Evolutionary conservation across 2,888 invertebrate genomes (phyloP), one percentile per base, ranked within the genome.

Genomic region (Polietes domitor): DNA sequence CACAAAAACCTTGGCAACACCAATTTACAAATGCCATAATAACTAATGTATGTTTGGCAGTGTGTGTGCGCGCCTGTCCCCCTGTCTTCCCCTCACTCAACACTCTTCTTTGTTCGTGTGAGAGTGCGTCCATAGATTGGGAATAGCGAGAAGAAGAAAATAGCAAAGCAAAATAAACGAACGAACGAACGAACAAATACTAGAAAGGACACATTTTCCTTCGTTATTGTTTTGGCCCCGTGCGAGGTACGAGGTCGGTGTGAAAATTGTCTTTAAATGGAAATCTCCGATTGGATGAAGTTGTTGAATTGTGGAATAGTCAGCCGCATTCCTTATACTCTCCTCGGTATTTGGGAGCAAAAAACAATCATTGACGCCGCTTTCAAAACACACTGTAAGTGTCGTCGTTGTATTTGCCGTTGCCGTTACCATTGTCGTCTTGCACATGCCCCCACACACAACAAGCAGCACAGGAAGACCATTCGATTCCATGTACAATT

Each of bases 1-100:
- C 84, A 80, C 83, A 84, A 72, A 80, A 80, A 80, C 75, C 80
- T 77, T 75, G 50, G 72, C 72, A 81, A 79, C 76, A 84, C 50
- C 80, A 84, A 78, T 78, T 81, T 81, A 76, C 78, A 81, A 81
- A 81, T 79, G 78, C 78, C 81, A 72, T 65, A 71, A 71, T 47
- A 28, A 26, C 21, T 61, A 17, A 65, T n/a, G 41, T 28, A 55
- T 75, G n/a, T 65, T 19, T 78, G 72, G 41, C 41, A 63, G 61
- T 76, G 58, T 70, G 72, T 55, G 70, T 72, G 41, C 70, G 63
- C 77, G 68, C 70, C 68, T 21, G 72, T 65, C 41, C 80, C 55
- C 80, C 32, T 84, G 65, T 43, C 37, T n/a, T n/a, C 28, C 10
- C 19, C 75, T 63, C 17, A 10, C n/a, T n/a, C n/a, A 12, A 10